These are phyloP conservation scores for Cliona cf. orientalis DNA, from an alignment of 37 sponge, comb jelly and placozoan species.

Conservation along the genomic window DNA sequence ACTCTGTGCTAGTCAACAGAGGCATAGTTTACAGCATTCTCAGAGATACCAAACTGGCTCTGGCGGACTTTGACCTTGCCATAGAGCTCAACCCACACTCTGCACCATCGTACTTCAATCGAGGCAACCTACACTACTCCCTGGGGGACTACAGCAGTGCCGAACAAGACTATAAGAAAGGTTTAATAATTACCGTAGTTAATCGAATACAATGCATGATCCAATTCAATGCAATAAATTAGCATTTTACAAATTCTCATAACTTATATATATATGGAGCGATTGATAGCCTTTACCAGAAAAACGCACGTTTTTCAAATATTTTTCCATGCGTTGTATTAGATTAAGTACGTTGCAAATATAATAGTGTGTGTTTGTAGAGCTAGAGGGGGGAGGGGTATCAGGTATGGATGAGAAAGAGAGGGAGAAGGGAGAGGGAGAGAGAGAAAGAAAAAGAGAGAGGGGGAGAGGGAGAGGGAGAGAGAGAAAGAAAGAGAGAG, in stretches of 20 bases:
- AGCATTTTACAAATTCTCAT: too few species aligned
- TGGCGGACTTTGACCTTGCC: conserved; percentile 70
- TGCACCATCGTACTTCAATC: conserved; percentile 89
- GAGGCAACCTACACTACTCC: conserved; percentile 79
- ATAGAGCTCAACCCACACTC: conserved; percentile 71
- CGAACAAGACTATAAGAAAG: conserved; percentile 81
- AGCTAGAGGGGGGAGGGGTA: conserved; percentile 1
- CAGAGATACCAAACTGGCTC: conserved; percentile 59
- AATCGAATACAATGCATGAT: too few species aligned
- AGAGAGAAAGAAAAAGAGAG: conserved; percentile 1
- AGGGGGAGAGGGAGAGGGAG: conserved; percentile 8
- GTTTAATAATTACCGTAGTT: too few species aligned
- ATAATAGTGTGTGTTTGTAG: too few species aligned
- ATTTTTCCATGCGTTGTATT: too few species aligned
- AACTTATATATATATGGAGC: too few species aligned
- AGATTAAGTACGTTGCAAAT: too few species aligned
- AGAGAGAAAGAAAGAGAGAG: background rate
- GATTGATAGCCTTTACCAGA: too few species aligned
- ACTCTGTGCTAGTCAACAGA: conserved; percentile 67
- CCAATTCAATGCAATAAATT: too few species aligned
- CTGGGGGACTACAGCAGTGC: conserved; percentile 58
- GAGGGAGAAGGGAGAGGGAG: conserved; percentile 1
- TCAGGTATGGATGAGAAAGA: too few species aligned
- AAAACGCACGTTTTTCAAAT: too few species aligned
- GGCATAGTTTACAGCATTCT: conserved; percentile 63